These are phyloP conservation scores for Ennomos erosarius DNA, from an alignment of 2,888 invertebrate genomes.

Conservation along the genomic window DNA sequence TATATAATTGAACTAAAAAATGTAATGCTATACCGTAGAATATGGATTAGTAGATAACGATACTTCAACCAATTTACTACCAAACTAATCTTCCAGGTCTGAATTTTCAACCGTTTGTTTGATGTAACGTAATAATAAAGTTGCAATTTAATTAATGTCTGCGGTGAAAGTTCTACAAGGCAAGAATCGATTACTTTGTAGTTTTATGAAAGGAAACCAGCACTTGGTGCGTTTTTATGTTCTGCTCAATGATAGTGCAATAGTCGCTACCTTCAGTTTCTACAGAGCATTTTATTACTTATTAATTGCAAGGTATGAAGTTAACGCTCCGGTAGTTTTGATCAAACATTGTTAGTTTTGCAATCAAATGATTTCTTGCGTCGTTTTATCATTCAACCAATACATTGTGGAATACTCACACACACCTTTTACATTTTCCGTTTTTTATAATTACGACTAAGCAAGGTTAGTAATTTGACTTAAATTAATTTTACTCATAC, in stretches of 20 bases:
- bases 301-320: slow-evolving; percentile 64
- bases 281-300: slow-evolving; percentile 60
- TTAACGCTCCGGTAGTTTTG: slow-evolving; percentile 52
- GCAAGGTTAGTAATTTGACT: no score
- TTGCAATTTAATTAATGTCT: slow-evolving; percentile 17
- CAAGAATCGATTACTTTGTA: slow-evolving; percentile 43
- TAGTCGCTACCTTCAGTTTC: slow-evolving; percentile 42
- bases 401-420: background rate
- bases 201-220: slow-evolving; percentile 40
- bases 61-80: no score
- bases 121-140: slow-evolving; percentile 5
- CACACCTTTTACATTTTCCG: slow-evolving; percentile 11
- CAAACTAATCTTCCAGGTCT: no score
- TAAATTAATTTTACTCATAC: no score
- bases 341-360: slow-evolving; percentile 27
- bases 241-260: slow-evolving; percentile 47
- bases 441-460: background rate
- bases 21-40: no score
- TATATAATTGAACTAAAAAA: no score
- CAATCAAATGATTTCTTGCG: slow-evolving; percentile 23
- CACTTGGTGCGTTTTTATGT: slow-evolving; percentile 44
- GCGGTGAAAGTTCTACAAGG: slow-evolving; percentile 22
- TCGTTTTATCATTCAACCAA: background rate
- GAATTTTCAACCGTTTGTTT: background rate
- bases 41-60: no score